A percentile compares a stretch with the other conserved stretches of the same genome.
Conservation (phyloP, 2,797 vertebrate species). For the Enteromius thamalakanensis region DNA sequence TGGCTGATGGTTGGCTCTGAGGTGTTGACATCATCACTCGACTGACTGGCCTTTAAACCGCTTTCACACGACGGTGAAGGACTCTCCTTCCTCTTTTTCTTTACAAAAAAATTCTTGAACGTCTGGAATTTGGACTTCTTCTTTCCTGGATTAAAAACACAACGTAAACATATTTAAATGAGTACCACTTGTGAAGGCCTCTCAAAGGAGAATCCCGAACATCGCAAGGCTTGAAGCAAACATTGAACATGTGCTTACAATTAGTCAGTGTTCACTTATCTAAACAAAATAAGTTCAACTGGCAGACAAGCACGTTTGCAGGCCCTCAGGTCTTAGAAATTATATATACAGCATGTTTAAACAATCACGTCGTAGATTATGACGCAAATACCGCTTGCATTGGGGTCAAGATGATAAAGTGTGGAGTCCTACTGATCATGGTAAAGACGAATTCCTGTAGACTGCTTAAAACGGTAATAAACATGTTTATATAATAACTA, state of each 20-base stretch:
- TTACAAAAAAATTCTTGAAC: conserved; percentile 89
- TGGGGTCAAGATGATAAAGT: background rate
- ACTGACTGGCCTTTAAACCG: conserved; percentile 79
- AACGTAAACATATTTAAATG: background rate
- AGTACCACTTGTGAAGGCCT: background rate
- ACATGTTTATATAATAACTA: background rate
- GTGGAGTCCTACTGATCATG: background rate
- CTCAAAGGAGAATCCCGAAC: conserved; percentile 6
- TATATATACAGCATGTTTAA: no score
- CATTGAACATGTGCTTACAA: background rate
- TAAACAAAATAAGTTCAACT: conserved; percentile 1
- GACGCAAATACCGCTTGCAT: conserved; percentile 14
- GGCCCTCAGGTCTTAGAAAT: no score
- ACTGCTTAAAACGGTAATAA: background rate
- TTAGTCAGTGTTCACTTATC: background rate
- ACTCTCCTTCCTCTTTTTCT: conserved; percentile 88
- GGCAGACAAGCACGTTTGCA: no score
- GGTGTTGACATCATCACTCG: conserved; percentile 79
- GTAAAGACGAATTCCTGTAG: no score
- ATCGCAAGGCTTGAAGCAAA: background rate
- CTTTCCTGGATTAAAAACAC: conserved; percentile 77
- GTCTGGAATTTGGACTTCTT: conserved; percentile 94
- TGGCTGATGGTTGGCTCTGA: conserved; percentile 66
- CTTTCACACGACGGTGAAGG: conserved; percentile 63
- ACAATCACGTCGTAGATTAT: background rate